phyloP scores from a whole-genome alignment of 2,113 vertebrate species.

The Calidris pygmaea region DNA sequence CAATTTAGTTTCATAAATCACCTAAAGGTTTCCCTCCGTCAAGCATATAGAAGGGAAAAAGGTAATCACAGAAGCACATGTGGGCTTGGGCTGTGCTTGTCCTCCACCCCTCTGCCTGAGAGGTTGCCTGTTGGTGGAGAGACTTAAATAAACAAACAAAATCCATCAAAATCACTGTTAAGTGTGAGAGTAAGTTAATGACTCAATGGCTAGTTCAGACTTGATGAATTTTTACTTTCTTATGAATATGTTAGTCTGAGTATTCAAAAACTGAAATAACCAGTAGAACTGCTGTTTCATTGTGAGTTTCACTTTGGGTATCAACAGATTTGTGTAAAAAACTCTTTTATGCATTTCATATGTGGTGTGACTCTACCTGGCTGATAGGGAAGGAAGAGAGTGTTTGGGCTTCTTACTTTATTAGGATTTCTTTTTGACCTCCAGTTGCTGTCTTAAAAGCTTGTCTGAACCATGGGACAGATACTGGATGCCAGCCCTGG shows the following conservation, averaged over 20 bases:
- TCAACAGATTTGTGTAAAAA: not conserved
- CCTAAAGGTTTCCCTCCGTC: not conserved
- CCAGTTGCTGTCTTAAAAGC: not conserved
- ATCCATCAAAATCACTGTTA: not conserved
- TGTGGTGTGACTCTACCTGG: not conserved
- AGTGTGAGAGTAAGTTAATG: not conserved
- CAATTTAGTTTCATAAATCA: not conserved
- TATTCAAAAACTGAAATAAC: not conserved
- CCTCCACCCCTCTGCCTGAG: not conserved
- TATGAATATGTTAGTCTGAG: not conserved
- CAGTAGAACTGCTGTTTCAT: not conserved
- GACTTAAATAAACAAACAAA: not conserved
- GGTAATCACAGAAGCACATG: not conserved
- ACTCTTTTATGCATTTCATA: not conserved
- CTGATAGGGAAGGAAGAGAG: not conserved
- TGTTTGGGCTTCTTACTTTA: not conserved
- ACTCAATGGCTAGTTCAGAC: not conserved
- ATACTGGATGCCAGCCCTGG: not conserved
- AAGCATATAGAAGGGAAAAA: not conserved
- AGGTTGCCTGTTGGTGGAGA: not conserved
- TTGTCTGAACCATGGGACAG: not conserved
- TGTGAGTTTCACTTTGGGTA: not conserved
- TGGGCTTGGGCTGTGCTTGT: not conserved
- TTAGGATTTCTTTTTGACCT: not conserved
- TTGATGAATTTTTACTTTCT: not conserved